Percentiles rank a stretch among this genome's conserved stretches.
Conservation (phyloP, 2,113 vertebrate genomes). For the Notarius quadriscutis region DNA sequence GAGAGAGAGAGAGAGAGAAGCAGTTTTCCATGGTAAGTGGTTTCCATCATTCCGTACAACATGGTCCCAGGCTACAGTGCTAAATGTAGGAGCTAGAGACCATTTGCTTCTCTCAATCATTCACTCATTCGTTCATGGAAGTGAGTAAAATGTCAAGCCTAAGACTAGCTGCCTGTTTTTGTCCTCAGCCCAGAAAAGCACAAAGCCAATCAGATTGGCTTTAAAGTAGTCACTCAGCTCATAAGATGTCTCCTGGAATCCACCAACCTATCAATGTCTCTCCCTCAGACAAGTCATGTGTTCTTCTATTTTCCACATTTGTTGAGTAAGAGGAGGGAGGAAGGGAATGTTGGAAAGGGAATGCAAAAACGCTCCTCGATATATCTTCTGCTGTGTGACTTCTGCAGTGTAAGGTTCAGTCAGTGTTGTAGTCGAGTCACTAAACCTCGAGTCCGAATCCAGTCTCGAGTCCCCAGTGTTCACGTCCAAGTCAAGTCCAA, state of each 20-base stretch:
- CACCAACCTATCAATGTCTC: background rate
- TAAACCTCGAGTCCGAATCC: too few relatives aligned
- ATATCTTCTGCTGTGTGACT: conserved; percentile 2
- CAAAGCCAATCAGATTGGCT: conserved; percentile 37
- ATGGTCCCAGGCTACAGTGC: conserved; percentile 39
- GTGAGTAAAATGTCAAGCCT: background rate
- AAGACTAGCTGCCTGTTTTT: conserved; percentile 31
- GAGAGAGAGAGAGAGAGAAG: background rate
- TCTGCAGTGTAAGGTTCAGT: conserved; percentile 1
- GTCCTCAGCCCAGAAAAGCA: conserved; percentile 33
- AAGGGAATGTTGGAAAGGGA: background rate
- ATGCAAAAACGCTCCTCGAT: background rate
- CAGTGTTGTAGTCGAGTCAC: too few relatives aligned
- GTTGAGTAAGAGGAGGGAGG: conserved; percentile 23
- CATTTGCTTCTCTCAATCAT: conserved; percentile 34
- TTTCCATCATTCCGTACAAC: conserved; percentile 49
- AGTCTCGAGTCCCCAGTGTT: too few relatives aligned
- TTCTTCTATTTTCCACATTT: conserved; percentile 10
- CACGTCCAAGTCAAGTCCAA: too few relatives aligned
- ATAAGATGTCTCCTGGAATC: conserved; percentile 22
- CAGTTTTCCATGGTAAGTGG: conserved; percentile 42
- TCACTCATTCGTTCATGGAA: conserved; percentile 11
- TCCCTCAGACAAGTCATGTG: background rate
- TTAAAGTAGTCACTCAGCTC: conserved; percentile 24
- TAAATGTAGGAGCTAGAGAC: conserved; percentile 46